Evolutionary conservation across 2,113 vertebrate species (phyloP).

Genomic region (Naja naja): DNA sequence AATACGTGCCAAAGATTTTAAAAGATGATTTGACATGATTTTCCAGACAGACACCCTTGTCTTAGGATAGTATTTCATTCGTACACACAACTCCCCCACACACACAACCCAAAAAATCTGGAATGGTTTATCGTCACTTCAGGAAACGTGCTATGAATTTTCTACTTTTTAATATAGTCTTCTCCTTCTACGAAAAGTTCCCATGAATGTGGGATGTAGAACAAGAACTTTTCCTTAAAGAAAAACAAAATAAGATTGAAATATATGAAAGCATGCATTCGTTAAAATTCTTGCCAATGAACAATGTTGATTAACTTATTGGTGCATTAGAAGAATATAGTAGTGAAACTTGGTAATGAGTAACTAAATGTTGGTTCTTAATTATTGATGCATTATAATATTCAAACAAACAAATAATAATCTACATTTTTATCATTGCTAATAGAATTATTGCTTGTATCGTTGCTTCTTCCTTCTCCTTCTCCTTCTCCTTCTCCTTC

Average conservation of each 20-base stretch:
- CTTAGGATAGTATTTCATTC: neutral
- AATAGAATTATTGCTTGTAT: neutral
- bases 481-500: neutral
- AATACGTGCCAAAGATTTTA: neutral
- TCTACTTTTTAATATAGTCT: neutral
- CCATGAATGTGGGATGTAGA: neutral
- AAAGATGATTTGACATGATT: slow-evolving; percentile 14
- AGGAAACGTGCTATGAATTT: slow-evolving; percentile 1
- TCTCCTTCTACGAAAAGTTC: neutral
- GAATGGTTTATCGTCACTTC: slow-evolving; percentile 5
- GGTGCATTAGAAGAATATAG: neutral
- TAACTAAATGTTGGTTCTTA: neutral
- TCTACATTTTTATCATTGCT: neutral
- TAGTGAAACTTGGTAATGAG: neutral
- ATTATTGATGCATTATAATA: neutral
- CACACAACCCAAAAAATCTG: neutral
- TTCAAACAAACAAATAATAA: neutral
- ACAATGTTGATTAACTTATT: neutral
- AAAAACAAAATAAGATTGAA: neutral
- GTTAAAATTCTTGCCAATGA: neutral
- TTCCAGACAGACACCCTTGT: slow-evolving; percentile 17
- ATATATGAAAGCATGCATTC: neutral
- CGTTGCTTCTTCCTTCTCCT: neutral
- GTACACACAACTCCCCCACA: neutral
- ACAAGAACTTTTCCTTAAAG: neutral